phyloP scores from a whole-genome alignment of 2,113 vertebrate genomes.

The Baryphthengus martii region DNA sequence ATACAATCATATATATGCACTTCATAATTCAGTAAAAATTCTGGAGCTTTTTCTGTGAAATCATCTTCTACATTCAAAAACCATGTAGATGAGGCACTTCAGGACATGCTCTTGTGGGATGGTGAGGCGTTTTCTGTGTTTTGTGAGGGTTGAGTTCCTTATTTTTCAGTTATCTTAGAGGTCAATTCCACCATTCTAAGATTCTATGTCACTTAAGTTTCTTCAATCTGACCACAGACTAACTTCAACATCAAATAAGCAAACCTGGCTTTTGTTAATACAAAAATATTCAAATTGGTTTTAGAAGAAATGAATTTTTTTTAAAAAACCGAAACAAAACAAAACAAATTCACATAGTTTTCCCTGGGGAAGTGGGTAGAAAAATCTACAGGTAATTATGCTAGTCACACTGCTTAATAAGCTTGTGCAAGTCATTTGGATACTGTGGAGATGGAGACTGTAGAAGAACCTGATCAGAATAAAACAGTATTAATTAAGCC shows the following conservation, averaged over 20 bases:
- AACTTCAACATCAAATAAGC: not conserved
- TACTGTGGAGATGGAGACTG: not conserved
- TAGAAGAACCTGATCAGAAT: slow-evolving; percentile 41
- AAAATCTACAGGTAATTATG: slow-evolving; percentile 3
- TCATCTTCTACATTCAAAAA: not conserved
- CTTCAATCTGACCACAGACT: not conserved
- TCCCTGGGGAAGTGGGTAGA: not conserved
- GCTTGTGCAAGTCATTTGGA: not conserved
- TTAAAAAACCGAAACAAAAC: not conserved
- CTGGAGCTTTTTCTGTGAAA: not conserved
- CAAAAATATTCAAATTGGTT: not conserved
- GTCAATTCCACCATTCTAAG: no score
- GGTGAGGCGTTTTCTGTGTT: no score
- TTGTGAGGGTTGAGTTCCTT: no score
- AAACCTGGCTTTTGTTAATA: not conserved
- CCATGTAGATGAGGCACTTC: no score
- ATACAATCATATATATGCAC: not conserved
- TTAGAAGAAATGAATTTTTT: not conserved
- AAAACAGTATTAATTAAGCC: slow-evolving; percentile 29
- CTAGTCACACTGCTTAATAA: slow-evolving; percentile 25
- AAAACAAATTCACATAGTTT: not conserved
- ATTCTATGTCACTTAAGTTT: no score
- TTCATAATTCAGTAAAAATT: not conserved
- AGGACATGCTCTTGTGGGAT: no score
- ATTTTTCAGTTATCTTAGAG: no score